Evolutionary conservation across 2,888 invertebrate species (phyloP), one percentile per base, ranked within the genome.

Genomic region (Machimus atricapillus): DNA sequence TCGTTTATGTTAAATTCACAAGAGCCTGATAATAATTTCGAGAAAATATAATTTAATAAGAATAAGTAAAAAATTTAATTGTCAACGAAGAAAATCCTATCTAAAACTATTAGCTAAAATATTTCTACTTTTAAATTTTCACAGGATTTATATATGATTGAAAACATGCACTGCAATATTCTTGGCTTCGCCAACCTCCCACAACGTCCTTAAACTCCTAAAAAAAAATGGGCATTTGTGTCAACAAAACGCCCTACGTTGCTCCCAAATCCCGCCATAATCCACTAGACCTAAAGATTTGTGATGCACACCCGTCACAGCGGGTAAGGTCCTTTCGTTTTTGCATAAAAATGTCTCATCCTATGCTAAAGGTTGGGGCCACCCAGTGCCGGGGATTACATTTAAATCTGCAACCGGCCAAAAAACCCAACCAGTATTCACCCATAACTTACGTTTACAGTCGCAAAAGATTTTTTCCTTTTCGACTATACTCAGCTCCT

Each of bases 371-470:
- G 46, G 76, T 46, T 52, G 76, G 52, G 46, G 12, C 77, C 34
- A 27, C 37, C 74, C 31, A 34, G n/a, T 27, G 43, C 77, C 27
- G 52, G 40, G 77, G 86, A 86, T 86, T 86, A 86, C 86, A 77
- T 86, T 86, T 77, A 76, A 86, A 77, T 19, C 52, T 77, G 31
- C 43, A 56, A 14, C 58, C 46, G 52, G 73, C 66, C 66, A 86
- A 77, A 86, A 77, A 56, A 31, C 27, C 56, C 43, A 43, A 76
- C 27, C 46, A 52, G 77, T 27, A 34, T 77, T 43, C 77, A n/a
- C 19, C 34, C 27, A n/a, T 86, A 86, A 86, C 77, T 77, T 77
- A 86, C 77, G 86, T 86, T 77, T 77, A 86, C 52, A 77, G 77
- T 37, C 52, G 27, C 40, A 31, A 76, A 31, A 34, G 12, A 12